Percentiles rank a stretch among this genome's conserved stretches.
phyloP scores from a whole-genome alignment of 1,140 invertebrate genomes.

The Atta cephalotes region DNA sequence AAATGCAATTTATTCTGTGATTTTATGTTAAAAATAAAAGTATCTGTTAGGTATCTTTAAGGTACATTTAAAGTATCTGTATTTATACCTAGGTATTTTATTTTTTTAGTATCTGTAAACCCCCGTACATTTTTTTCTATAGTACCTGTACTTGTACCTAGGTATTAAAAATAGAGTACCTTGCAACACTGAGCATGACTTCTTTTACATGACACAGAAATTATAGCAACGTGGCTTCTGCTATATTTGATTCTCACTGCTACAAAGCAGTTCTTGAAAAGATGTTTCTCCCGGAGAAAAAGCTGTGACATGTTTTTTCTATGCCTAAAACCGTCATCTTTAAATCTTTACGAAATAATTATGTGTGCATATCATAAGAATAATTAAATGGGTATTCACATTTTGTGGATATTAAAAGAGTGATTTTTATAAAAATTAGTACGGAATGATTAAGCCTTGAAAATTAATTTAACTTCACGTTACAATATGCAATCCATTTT shows the following conservation, averaged over 20 bases:
- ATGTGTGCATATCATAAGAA: neutral
- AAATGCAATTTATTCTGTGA: too few species aligned
- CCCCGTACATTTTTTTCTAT: too few species aligned
- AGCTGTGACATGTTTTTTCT: neutral
- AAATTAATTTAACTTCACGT: neutral
- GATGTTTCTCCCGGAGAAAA: too few species aligned
- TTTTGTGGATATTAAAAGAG: neutral
- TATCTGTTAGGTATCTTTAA: too few species aligned
- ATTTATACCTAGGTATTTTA: too few species aligned
- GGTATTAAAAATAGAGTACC: too few species aligned
- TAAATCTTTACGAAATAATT: neutral
- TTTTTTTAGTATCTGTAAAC: too few species aligned
- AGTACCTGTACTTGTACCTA: too few species aligned
- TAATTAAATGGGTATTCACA: neutral
- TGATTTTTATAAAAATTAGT: slow-evolving; percentile 1
- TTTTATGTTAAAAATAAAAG: too few species aligned
- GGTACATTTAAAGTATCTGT: too few species aligned
- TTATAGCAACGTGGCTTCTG: neutral
- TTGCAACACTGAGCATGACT: neutral
- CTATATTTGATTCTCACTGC: neutral
- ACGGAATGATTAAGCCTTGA: neutral
- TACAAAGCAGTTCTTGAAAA: neutral
- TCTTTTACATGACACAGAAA: neutral
- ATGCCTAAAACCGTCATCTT: neutral
- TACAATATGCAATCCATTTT: neutral